phyloP scores from a whole-genome alignment of 2,797 vertebrate genomes.

The Podarcis siculus region DNA sequence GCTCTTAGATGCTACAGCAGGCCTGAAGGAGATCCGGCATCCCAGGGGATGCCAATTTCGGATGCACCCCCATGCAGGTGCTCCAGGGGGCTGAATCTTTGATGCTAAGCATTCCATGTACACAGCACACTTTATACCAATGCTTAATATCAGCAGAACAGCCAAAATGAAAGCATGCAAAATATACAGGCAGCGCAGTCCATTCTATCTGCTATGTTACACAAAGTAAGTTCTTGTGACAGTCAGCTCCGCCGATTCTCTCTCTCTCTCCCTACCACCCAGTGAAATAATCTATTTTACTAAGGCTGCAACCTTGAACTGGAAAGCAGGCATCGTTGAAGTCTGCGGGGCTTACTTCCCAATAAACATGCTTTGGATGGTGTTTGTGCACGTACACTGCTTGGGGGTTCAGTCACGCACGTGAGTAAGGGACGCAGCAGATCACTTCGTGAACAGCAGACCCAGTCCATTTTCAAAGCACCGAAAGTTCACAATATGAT shows the following conservation, averaged over 20 bases:
- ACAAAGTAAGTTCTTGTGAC: neutral
- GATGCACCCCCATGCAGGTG: neutral
- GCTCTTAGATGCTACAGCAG: neutral
- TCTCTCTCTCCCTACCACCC: neutral
- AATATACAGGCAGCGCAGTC: neutral
- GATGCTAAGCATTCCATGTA: neutral
- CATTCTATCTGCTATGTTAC: neutral
- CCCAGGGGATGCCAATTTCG: neutral
- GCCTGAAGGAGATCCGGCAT: too few species aligned
- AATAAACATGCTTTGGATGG: neutral
- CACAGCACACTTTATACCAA: neutral
- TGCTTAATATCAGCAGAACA: too few species aligned
- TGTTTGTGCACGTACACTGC: too few species aligned
- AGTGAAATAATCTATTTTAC: neutral
- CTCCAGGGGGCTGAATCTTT: neutral
- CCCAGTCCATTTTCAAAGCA: slow-evolving; percentile 36
- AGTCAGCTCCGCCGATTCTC: neutral
- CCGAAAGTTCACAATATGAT: slow-evolving; percentile 19
- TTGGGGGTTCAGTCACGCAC: neutral
- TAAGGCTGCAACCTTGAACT: neutral
- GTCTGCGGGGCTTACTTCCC: neutral
- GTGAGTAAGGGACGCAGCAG: neutral
- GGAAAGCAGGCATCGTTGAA: neutral
- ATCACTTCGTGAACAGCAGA: neutral
- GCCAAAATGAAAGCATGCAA: neutral